Conservation (phyloP, 2,797 vertebrate genomes). For the Cryptoblepharus egeriae region DNA sequence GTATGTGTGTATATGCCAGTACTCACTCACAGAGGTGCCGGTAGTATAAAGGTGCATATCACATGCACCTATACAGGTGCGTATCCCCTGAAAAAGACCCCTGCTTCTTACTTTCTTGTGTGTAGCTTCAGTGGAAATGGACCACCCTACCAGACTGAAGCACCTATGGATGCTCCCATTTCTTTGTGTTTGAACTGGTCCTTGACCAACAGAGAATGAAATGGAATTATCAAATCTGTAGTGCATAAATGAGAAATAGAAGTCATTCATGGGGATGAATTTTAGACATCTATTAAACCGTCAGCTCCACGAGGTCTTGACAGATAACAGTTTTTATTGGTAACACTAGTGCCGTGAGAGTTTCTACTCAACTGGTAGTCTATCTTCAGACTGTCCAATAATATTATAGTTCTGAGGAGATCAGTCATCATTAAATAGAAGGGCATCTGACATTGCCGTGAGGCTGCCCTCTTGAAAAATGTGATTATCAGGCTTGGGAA, state of each 20-base stretch:
- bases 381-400: slow-evolving; percentile 41
- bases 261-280: slow-evolving; percentile 49
- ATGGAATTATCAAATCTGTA: slow-evolving; percentile 29
- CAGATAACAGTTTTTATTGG: slow-evolving; percentile 31
- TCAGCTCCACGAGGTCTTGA: slow-evolving; percentile 50
- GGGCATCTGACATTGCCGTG: slow-evolving; percentile 41
- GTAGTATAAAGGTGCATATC: no score
- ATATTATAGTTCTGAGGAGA: slow-evolving; percentile 57
- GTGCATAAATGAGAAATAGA: slow-evolving; percentile 39
- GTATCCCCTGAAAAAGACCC: no score
- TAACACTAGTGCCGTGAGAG: slow-evolving; percentile 27
- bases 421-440: slow-evolving; percentile 57
- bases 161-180: background rate
- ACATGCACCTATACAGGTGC: no score
- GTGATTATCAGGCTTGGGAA: slow-evolving; percentile 30
- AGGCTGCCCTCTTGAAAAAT: slow-evolving; percentile 51
- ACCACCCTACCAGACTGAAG: background rate
- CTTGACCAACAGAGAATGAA: background rate
- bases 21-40: no score
- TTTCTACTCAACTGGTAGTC: slow-evolving; percentile 52
- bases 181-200: background rate
- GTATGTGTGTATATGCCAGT: no score
- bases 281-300: slow-evolving; percentile 37
- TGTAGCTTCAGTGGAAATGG: background rate
- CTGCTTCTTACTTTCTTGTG: background rate